These are phyloP conservation scores for Fregata magnificens DNA, from an alignment of 2,113 vertebrate genomes.

Conservation along the genomic window DNA sequence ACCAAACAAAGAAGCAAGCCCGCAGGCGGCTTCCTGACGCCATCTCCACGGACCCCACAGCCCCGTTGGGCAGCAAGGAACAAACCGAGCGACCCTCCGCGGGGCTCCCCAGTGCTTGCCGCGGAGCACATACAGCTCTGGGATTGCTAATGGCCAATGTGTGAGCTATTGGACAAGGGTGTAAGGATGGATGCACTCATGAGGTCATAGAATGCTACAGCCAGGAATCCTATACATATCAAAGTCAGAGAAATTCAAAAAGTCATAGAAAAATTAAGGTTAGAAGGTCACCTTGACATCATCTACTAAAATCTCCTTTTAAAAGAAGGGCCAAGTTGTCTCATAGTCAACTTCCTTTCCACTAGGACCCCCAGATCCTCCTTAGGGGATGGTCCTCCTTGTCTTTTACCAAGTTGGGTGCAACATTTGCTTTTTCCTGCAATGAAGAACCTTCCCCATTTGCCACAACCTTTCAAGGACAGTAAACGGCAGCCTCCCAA, in stretches of 20 bases:
- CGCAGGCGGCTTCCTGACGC: fast-evolving
- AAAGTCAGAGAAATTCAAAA: neutral
- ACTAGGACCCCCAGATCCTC: neutral
- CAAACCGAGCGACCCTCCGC: fast-evolving
- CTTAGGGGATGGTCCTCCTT: neutral
- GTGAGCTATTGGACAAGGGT: neutral
- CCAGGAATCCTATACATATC: neutral
- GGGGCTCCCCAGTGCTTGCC: fast-evolving
- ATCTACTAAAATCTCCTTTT: neutral
- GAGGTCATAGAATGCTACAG: neutral
- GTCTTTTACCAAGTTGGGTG: neutral
- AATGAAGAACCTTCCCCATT: neutral
- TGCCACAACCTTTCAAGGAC: neutral
- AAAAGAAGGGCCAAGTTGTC: neutral
- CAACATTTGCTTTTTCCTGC: neutral
- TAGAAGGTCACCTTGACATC: neutral
- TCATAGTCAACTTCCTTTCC: neutral
- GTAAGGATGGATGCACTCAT: too few species aligned
- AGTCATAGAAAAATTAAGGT: neutral
- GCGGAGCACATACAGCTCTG: neutral
- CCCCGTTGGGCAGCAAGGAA: neutral
- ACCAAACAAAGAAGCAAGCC: neutral
- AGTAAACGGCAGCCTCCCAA: neutral
- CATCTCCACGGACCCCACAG: fast-evolving
- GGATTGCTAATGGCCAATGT: neutral